Percentiles rank a stretch among this genome's conserved stretches.
Conservation (phyloP, 2,113 vertebrate species). For the Telmatochromis brichardi region DNA sequence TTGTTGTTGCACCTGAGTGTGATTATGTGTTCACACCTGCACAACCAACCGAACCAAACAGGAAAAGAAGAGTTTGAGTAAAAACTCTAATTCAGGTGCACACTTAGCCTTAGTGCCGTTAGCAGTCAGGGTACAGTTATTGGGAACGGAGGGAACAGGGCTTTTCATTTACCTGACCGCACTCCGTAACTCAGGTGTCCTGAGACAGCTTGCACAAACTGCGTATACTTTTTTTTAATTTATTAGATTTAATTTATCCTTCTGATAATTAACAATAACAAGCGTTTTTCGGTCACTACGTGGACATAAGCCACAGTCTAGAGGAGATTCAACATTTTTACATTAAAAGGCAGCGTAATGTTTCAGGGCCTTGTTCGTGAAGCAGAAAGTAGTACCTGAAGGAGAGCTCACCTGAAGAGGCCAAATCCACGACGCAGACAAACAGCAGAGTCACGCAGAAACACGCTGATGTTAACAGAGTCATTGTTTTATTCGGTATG, state of each 20-base stretch:
- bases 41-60: background rate
- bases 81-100: rapidly evolving
- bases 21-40: background rate
- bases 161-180: rapidly evolving
- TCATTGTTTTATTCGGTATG: rapidly evolving
- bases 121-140: rapidly evolving
- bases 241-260: rapidly evolving
- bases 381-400: background rate
- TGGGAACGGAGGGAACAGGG: background rate
- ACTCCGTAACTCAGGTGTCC: rapidly evolving
- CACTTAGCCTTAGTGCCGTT: background rate
- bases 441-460: rapidly evolving
- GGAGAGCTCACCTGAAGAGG: background rate
- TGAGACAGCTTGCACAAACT: background rate
- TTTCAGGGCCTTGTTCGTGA: background rate
- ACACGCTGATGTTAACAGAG: too few relatives aligned
- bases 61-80: background rate
- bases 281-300: rapidly evolving
- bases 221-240: rapidly evolving
- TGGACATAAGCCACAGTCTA: rapidly evolving
- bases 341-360: rapidly evolving
- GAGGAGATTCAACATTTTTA: rapidly evolving
- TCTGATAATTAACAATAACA: rapidly evolving
- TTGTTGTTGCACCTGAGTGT: background rate
- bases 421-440: too few relatives aligned